These are phyloP conservation scores for Odocoileus hemionus DNA, from an alignment of 2,113 vertebrate species.

Conservation along the genomic window DNA sequence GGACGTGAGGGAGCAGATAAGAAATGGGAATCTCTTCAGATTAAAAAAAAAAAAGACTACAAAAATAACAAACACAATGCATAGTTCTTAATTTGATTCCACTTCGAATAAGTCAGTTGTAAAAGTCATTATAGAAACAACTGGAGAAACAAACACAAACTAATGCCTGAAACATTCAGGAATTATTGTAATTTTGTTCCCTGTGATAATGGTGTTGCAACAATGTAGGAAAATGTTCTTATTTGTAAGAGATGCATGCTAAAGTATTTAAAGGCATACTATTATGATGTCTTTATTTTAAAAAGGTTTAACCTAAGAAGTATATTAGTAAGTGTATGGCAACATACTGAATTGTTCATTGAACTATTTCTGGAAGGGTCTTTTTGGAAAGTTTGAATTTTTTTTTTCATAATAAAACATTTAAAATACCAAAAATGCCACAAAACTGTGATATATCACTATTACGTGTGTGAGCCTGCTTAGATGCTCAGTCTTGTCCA, in stretches of 20 bases:
- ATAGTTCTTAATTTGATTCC: constrained; percentile 10
- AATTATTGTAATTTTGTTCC: constrained; percentile 1
- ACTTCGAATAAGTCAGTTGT: not conserved
- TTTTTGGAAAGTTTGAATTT: not conserved
- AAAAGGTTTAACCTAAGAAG: constrained; percentile 25
- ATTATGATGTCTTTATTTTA: not conserved
- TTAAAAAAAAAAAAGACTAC: not conserved
- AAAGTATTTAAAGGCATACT: constrained; percentile 12
- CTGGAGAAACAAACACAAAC: not conserved
- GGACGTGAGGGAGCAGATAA: not conserved
- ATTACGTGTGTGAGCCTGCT: not conserved
- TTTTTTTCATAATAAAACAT: constrained; percentile 19
- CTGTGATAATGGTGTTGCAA: not conserved
- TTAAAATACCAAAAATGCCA: not conserved
- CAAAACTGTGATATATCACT: not conserved
- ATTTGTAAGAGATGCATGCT: not conserved
- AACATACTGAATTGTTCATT: not conserved
- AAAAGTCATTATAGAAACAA: not conserved
- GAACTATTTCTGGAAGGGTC: not conserved
- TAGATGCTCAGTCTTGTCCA: not conserved
- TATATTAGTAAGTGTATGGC: not conserved
- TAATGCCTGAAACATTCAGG: not conserved
- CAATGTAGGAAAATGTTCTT: not conserved
- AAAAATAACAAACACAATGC: not conserved
- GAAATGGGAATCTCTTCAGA: not conserved